Percentiles rank a stretch among this genome's conserved stretches.
phyloP scores from a whole-genome alignment of 1,140 invertebrate species.

The Goniozus legneri region DNA sequence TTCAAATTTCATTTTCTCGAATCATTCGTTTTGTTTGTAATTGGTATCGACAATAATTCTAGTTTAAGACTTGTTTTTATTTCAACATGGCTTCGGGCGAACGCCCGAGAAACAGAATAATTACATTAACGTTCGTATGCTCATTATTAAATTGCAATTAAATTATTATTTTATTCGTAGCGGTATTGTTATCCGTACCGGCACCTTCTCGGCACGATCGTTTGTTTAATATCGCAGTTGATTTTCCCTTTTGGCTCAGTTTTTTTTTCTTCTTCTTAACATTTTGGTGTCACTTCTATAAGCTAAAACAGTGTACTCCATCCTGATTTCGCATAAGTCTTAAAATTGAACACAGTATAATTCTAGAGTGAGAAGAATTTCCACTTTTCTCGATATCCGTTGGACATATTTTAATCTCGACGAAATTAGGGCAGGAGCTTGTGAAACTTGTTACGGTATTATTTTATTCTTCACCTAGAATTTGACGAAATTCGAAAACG shows the following conservation, averaged over 20 bases:
- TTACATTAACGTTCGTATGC: constrained; percentile 14
- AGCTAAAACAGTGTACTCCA: too few species aligned
- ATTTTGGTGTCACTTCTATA: too few species aligned
- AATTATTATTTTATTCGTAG: constrained; percentile 14
- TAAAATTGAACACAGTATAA: too few species aligned
- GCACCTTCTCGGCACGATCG: background rate
- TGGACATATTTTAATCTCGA: too few species aligned
- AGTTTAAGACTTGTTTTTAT: constrained; percentile 4
- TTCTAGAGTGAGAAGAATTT: too few species aligned
- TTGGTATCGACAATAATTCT: background rate
- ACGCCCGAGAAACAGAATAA: constrained; percentile 28
- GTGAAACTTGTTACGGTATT: too few species aligned
- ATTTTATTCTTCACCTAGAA: too few species aligned
- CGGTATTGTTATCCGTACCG: background rate
- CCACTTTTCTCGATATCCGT: too few species aligned
- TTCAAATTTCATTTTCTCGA: constrained; percentile 11
- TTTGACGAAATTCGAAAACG: too few species aligned
- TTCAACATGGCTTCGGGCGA: constrained; percentile 32
- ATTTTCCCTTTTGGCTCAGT: constrained; percentile 1
- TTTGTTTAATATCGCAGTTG: background rate
- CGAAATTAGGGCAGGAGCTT: too few species aligned
- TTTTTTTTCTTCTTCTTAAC: too few species aligned
- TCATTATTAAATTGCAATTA: constrained; percentile 36
- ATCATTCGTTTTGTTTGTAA: constrained; percentile 14
- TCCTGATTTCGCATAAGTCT: too few species aligned